A percentile compares a stretch with the other conserved stretches of the same genome.
Conservation (phyloP, 2,797 vertebrate genomes). For the Limnodromus scolopaceus region DNA sequence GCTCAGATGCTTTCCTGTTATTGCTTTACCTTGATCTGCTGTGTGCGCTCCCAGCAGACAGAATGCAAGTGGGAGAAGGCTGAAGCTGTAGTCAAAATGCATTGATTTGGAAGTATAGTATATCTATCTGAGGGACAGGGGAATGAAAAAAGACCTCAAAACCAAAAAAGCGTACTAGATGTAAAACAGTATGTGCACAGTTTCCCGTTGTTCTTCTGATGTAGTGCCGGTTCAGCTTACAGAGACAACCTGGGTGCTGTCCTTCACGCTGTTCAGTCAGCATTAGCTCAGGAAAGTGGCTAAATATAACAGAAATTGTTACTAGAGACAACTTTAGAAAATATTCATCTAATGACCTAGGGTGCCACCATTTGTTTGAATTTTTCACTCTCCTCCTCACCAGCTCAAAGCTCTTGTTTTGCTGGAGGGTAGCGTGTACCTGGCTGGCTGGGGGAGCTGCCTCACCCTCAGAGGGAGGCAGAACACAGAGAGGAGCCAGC, state of each 20-base stretch:
- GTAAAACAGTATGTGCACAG: background rate
- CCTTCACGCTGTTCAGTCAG: background rate
- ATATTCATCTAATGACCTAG: background rate
- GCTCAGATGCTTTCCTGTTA: conserved; percentile 48
- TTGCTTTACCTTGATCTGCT: conserved; percentile 31
- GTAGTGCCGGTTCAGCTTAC: background rate
- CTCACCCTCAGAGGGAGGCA: background rate
- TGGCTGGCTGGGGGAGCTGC: background rate
- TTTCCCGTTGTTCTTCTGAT: background rate
- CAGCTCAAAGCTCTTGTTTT: background rate
- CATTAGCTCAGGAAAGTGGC: background rate
- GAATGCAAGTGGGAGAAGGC: background rate
- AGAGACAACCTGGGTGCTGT: background rate
- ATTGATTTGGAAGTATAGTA: background rate
- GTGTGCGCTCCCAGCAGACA: background rate
- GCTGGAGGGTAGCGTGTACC: background rate
- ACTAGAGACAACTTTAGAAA: background rate
- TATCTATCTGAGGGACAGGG: background rate
- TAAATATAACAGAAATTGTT: background rate
- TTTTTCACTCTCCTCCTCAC: background rate
- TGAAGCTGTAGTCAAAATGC: background rate
- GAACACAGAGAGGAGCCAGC: background rate
- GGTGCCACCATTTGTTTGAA: background rate
- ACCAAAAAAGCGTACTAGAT: background rate
- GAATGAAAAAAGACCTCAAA: background rate